phyloP scores from a whole-genome alignment of 2,113 vertebrate species.

The Abramis brama region DNA sequence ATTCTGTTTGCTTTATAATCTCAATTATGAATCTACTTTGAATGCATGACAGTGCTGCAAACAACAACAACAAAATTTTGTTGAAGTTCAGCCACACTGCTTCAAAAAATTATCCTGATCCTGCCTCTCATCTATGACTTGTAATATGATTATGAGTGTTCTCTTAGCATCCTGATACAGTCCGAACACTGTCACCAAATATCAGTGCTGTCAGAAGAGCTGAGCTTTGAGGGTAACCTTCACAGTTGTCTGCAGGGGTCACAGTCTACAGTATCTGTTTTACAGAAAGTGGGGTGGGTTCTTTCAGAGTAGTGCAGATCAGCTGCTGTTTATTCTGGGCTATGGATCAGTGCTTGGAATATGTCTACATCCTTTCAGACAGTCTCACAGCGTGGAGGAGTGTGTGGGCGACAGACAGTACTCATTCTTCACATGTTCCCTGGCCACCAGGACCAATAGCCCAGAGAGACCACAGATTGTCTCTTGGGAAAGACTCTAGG shows the following conservation, averaged over 20 bases:
- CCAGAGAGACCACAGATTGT: conserved; percentile 71
- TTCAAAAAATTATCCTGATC: conserved; percentile 28
- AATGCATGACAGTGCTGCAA: not conserved
- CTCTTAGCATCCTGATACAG: conserved; percentile 66
- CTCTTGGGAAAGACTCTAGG: conserved; percentile 65
- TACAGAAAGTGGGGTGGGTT: conserved; percentile 61
- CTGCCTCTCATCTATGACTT: conserved; percentile 50
- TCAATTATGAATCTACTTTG: not conserved
- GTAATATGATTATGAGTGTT: conserved; percentile 58
- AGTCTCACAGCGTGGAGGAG: conserved; percentile 81
- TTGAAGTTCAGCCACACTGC: not conserved
- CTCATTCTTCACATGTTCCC: conserved; percentile 41
- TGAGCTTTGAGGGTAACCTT: conserved; percentile 37
- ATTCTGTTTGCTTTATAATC: not conserved
- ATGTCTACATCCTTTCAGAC: conserved; percentile 84
- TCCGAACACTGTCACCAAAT: conserved; percentile 71
- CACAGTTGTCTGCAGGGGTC: conserved; percentile 58
- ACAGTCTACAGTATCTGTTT: conserved; percentile 64
- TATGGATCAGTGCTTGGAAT: conserved; percentile 84
- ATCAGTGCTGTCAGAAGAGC: conserved; percentile 71
- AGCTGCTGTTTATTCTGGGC: conserved; percentile 79
- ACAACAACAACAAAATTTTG: not conserved
- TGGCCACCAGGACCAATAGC: conserved; percentile 51
- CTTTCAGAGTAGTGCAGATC: conserved; percentile 65
- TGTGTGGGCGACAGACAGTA: conserved; percentile 69